These are phyloP conservation scores for Drosophila sucinea DNA, from an alignment of 1,140 invertebrate species.

Conservation along the genomic window DNA sequence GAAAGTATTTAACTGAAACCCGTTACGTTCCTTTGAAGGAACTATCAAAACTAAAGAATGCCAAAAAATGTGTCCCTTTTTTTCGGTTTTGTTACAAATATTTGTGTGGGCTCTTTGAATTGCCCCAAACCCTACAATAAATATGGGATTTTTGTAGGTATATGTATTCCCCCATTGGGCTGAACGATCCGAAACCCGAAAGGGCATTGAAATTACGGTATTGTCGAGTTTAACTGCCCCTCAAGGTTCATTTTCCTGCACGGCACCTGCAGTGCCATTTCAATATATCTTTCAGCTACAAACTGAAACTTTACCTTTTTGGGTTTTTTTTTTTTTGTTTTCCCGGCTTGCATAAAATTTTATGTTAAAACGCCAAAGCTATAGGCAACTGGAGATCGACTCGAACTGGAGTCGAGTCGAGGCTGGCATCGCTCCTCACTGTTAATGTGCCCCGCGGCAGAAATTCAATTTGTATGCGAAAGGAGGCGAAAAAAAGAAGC, in stretches of 20 bases:
- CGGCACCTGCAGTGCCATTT: conserved; percentile 26
- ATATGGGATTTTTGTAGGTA: too few relatives aligned
- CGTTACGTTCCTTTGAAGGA: too few relatives aligned
- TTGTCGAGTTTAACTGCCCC: not conserved
- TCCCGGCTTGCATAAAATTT: conserved; percentile 73
- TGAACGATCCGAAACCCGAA: not conserved
- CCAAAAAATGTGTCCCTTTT: too few relatives aligned
- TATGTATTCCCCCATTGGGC: not conserved
- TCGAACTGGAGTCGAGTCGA: not conserved
- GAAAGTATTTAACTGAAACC: too few relatives aligned
- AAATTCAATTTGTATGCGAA: conserved; percentile 82
- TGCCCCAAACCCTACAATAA: too few relatives aligned
- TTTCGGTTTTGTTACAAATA: too few relatives aligned
- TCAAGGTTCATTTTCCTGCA: conserved; percentile 20
- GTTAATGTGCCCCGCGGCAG: conserved; percentile 79
- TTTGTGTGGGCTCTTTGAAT: too few relatives aligned
- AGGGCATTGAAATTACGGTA: conserved; percentile 3
- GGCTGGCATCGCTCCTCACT: conserved; percentile 48
- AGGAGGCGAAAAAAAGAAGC: conserved; percentile 23
- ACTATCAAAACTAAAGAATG: too few relatives aligned
- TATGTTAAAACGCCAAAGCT: conserved; percentile 77
- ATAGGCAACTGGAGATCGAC: conserved; percentile 47
- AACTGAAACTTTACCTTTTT: conserved; percentile 28
- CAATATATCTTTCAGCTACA: conserved; percentile 17
- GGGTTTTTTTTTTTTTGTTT: conserved; percentile 6